Base-by-base conservation (phyloP, 2,888 invertebrate species). In the Gymnosoma rotundatum region DNA sequence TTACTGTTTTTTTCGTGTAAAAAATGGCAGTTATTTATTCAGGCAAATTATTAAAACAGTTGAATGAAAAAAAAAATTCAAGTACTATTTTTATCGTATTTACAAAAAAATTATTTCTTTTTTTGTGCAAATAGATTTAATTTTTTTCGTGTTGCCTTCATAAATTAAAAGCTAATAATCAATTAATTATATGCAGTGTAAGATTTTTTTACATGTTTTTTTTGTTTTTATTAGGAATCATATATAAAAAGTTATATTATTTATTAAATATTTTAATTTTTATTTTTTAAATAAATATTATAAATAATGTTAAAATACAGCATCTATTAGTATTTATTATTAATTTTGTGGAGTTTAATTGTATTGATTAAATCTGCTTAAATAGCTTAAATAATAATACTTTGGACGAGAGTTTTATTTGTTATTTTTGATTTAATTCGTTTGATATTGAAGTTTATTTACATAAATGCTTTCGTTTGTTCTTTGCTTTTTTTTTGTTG, bases 301-400 rank as follows among this genome's bases (percentile, higher is more conserved):
- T 73, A 63, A 70, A 58, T 81, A 75, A 56, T 69, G 63, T 63
- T 81, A 54, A 82, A 76, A 83, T 74, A 78, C 69, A 69, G 73
- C 74, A 78, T 58, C 60, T 73, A 54, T 73, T 36, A n/a, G n/a
- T n/a, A n/a, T n/a, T n/a, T 18, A 56, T 78, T 73, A 73, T 48
- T 67, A 42, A 58, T 61, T 48, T 58, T 64, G n/a, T 73, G 67
- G 14, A 21, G 38, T 70, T 60, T 74, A 45, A 69, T 74, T 52
- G 36, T 25, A 36, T 64, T 70, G 42, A 50, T 66, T 58, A 75
- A 75, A 58, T 75, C 56, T 79, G 45, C 75, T 83, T 80, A 78
- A 81, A 78, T 70, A 74, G 74, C 75, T 83, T 80, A 78, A 81
- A 78, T 70, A 78, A 78, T 74, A 81, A 81, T 84, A 70, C 84